Evolutionary conservation across 1,140 invertebrate species (phyloP), one percentile per base, ranked within the genome.

Genomic region (Drosophila parvula): DNA sequence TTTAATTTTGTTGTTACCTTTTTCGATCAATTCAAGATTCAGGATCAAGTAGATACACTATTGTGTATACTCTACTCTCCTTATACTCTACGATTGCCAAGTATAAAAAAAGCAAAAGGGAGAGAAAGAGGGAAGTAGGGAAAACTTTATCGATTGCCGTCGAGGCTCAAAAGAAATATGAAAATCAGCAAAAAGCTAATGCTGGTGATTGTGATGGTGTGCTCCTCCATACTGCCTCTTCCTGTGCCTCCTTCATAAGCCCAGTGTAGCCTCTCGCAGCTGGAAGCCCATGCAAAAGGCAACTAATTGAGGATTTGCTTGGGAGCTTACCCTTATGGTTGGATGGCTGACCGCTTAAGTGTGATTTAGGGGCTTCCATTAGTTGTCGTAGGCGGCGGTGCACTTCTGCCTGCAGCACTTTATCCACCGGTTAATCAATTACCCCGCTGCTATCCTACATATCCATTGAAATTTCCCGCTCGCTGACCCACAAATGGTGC

Each of bases 121-220:
- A 36, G 16, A 3, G 50, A 36, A 22, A 14, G 2, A 10, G 48
- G n/a, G 18, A 38, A 38, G 11, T 12, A 14, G 18, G 50, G 10
- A 36, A 18, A 36, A 43, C 34, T 50, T 41, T 71, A 71, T 71
- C 67, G 69, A 71, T 71, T 71, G 28, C 36, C 67, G 16, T 8
- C 27, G 7, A n/a, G 30, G 22, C 51, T 36, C 44, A 59, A 71
- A 59, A 22, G 44, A 71, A 73, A 73, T 71, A 73, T 73, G 65
- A 71, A 71, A 71, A 71, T 71, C 65, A 47, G 44, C 69, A 56
- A 57, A 70, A 69, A 57, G 64, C 48, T 58, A 69, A 69, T 68
- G 44, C 63, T 64, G 5, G 38, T 60, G 28, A 63, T 60, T 60
- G 61, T 59, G 60, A 36, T 22, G 22, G 27, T 9, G 16, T 44